Conservation (phyloP, 2,797 vertebrate species). For the Mallotus villosus region DNA sequence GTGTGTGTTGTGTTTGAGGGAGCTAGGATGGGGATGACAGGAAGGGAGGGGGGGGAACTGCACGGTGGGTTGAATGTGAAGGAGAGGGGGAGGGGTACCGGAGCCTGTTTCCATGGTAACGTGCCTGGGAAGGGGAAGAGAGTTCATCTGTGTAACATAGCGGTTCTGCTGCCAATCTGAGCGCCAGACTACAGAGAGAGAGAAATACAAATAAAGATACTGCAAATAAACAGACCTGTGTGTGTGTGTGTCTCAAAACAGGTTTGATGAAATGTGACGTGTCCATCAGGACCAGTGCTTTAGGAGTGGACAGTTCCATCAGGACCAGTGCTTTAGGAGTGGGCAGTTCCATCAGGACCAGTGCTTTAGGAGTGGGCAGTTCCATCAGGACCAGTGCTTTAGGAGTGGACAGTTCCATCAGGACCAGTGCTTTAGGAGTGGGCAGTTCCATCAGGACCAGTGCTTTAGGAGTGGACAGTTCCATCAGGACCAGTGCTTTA, state of each 20-base stretch:
- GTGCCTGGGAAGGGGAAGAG: conserved; percentile 28
- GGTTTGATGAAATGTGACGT: too few relatives aligned
- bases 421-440: too few relatives aligned
- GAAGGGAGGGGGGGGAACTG: conserved; percentile 27
- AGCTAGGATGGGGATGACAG: conserved; percentile 18
- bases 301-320: not conserved
- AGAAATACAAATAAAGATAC: conserved; percentile 47
- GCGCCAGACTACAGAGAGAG: conserved; percentile 5
- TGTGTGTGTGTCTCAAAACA: not conserved
- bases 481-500: not conserved
- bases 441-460: not conserved
- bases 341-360: too few relatives aligned
- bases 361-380: too few relatives aligned
- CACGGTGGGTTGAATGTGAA: conserved; percentile 48
- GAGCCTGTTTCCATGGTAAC: conserved; percentile 75
- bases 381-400: not conserved
- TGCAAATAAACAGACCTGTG: conserved; percentile 25
- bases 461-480: not conserved
- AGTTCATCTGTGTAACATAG: conserved; percentile 43
- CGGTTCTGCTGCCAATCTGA: conserved; percentile 17
- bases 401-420: not conserved
- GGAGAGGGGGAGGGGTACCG: conserved; percentile 49
- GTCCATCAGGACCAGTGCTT: too few relatives aligned
- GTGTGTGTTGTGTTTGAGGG: conserved; percentile 9
- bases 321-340: not conserved